Evolutionary conservation across 1,140 invertebrate genomes (phyloP).

Genomic region (Octopus sinensis): DNA sequence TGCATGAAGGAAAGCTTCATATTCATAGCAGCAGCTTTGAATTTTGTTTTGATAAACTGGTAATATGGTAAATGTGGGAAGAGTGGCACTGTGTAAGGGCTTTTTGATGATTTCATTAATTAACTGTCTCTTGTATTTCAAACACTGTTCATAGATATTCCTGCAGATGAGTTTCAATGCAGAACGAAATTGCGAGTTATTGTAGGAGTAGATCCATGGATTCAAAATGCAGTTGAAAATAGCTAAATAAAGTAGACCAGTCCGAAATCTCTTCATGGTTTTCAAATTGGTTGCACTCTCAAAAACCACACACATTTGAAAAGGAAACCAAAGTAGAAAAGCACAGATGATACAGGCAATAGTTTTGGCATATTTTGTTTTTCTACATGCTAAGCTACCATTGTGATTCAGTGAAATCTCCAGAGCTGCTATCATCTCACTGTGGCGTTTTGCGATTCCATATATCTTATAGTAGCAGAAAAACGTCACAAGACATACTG

Average conservation of each 20-base stretch:
- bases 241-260: constrained; percentile 64
- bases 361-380: constrained; percentile 65
- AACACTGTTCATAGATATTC: background rate
- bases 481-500: constrained; percentile 58
- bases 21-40: too few species aligned
- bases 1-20: too few species aligned
- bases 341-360: constrained; percentile 66
- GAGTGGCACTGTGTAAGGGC: too few species aligned
- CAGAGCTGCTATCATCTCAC: constrained; percentile 67
- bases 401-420: constrained; percentile 61
- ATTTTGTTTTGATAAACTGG: too few species aligned
- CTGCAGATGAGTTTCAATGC: constrained; percentile 56
- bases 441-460: constrained; percentile 66
- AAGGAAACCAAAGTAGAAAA: constrained; percentile 68
- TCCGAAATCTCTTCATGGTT: constrained; percentile 60
- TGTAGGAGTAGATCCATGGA: constrained; percentile 70
- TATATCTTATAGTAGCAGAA: constrained; percentile 69
- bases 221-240: constrained; percentile 66
- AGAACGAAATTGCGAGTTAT: constrained; percentile 66
- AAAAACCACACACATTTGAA: constrained; percentile 63
- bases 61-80: too few species aligned
- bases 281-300: constrained; percentile 62
- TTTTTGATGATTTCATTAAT: too few species aligned
- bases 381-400: constrained; percentile 34
- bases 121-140: too few species aligned